A percentile compares a stretch with the other conserved stretches of the same genome.
These are phyloP conservation scores for Diarsia rubi DNA, from an alignment of 2,888 invertebrate genomes.

Conservation along the genomic window DNA sequence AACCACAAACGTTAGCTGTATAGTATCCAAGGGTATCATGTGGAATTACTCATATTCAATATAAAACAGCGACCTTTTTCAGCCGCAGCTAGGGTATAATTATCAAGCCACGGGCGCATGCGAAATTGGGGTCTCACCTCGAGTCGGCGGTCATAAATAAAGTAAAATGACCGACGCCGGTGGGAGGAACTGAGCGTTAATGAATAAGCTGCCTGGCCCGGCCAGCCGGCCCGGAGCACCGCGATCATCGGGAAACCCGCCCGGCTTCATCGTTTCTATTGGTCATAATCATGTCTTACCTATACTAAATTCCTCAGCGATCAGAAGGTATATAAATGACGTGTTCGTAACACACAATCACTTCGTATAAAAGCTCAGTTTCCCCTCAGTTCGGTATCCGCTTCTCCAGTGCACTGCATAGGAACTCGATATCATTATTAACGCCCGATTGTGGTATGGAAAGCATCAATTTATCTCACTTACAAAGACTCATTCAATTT, in stretches of 20 bases:
- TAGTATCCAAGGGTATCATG: conserved; percentile 54
- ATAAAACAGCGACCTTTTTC: conserved; percentile 88
- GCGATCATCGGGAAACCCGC: conserved; percentile 52
- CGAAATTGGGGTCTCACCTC: conserved; percentile 91
- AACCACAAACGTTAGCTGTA: conserved; percentile 43
- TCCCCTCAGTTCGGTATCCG: conserved; percentile 42
- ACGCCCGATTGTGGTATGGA: conserved; percentile 72
- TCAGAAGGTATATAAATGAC: conserved; percentile 31
- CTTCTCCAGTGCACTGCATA: conserved; percentile 43
- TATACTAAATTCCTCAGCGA: conserved; percentile 25
- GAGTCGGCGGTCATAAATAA: conserved; percentile 88
- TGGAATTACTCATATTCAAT: conserved; percentile 78
- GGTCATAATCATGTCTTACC: conserved; percentile 40
- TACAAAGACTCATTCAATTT: conserved; percentile 78
- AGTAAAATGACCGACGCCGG: conserved; percentile 86
- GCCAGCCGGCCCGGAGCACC: conserved; percentile 56
- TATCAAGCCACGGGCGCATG: conserved; percentile 88
- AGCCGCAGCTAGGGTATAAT: conserved; percentile 88
- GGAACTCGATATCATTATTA: conserved; percentile 72
- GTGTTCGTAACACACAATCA: conserved; percentile 17
- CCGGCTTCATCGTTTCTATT: conserved; percentile 57
- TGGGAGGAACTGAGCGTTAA: conserved; percentile 88
- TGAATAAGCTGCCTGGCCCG: conserved; percentile 82
- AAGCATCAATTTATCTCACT: conserved; percentile 81
- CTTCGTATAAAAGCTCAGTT: conserved; percentile 44